phyloP scores from a whole-genome alignment of 2,797 vertebrate species.

The Meriones psammophilus region DNA sequence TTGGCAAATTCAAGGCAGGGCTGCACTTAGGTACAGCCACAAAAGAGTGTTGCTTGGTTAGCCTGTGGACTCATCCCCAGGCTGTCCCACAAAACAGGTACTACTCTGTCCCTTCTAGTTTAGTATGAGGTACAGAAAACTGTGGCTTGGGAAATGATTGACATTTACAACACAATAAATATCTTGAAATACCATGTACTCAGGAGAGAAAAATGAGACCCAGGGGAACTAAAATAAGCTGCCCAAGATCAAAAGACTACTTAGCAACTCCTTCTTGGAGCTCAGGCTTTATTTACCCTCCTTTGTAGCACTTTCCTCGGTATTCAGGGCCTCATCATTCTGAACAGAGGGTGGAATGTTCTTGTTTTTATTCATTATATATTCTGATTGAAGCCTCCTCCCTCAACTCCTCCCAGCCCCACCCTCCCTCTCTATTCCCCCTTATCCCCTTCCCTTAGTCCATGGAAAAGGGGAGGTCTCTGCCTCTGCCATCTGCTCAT shows the following conservation, averaged over 20 bases:
- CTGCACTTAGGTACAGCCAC: background rate
- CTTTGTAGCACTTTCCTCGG: background rate
- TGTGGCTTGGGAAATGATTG: background rate
- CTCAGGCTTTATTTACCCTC: background rate
- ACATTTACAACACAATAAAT: background rate
- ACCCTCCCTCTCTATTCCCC: too few relatives aligned
- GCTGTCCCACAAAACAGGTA: conserved; percentile 10
- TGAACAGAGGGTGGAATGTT: background rate
- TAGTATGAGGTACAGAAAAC: background rate
- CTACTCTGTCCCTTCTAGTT: background rate
- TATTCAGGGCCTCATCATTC: too few relatives aligned
- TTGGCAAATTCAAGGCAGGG: conserved; percentile 6
- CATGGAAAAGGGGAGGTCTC: too few relatives aligned
- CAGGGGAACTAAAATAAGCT: background rate
- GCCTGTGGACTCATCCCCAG: background rate
- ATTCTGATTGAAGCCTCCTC: too few relatives aligned
- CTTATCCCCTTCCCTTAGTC: too few relatives aligned
- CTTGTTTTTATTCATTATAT: background rate
- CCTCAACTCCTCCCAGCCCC: too few relatives aligned
- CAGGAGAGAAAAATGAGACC: background rate
- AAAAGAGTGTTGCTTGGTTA: conserved; percentile 4
- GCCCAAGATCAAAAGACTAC: background rate
- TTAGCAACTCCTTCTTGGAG: background rate
- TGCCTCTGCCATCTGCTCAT: too few relatives aligned
- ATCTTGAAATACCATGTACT: background rate